Percentiles rank a stretch among this genome's conserved stretches.
Evolutionary conservation across 2,113 vertebrate genomes (phyloP).

Genomic region (Lepus europaeus): DNA sequence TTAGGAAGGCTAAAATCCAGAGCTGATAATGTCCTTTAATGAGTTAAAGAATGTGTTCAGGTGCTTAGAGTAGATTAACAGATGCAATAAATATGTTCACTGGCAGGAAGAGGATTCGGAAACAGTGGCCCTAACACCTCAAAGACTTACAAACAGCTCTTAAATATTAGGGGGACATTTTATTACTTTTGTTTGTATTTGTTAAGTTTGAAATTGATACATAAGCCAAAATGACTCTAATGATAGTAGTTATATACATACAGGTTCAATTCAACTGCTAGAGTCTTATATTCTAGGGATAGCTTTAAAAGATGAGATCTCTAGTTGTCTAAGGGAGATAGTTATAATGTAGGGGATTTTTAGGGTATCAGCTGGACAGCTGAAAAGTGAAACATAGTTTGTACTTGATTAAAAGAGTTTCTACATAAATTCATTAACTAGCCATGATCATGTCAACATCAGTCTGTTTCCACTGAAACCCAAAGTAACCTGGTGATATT

Average conservation of each 20-base stretch:
- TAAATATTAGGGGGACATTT: background rate
- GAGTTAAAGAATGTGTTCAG: background rate
- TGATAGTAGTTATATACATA: background rate
- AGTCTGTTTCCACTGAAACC: background rate
- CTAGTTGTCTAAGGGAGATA: conserved; percentile 37
- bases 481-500: background rate
- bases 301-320: conserved; percentile 51
- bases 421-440: conserved; percentile 60
- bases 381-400: conserved; percentile 70
- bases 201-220: background rate
- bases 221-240: background rate
- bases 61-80: background rate
- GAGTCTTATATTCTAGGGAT: background rate
- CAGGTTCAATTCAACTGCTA: background rate
- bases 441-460: background rate
- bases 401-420: conserved; percentile 61
- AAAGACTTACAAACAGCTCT: background rate
- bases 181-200: background rate
- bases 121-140: background rate
- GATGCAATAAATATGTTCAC: fast-evolving
- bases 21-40: background rate
- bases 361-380: conserved; percentile 77
- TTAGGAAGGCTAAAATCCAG: background rate
- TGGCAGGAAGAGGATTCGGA: background rate
- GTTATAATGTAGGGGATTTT: conserved; percentile 58